Percentiles rank a stretch among this genome's conserved stretches.
Evolutionary conservation across 2,113 vertebrate species (phyloP).

Genomic region (Epinephelus fuscoguttatus): DNA sequence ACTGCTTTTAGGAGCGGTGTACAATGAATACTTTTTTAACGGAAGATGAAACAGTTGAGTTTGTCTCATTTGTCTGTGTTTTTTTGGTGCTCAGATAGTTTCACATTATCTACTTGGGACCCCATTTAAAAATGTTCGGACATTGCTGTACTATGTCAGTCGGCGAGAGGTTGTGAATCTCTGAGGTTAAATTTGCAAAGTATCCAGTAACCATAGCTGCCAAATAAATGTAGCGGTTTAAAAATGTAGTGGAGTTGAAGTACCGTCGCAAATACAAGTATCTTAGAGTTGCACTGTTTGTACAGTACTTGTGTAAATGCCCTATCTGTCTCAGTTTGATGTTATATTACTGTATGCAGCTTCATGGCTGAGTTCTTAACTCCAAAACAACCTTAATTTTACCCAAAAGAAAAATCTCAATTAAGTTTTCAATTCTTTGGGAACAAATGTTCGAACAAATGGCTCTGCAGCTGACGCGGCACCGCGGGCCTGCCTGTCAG

Average conservation of each 20-base stretch:
- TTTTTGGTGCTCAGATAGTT: too few species aligned
- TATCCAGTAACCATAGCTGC: not conserved
- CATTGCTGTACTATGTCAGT: too few species aligned
- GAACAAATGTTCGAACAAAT: slow-evolving; percentile 56
- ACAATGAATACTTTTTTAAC: too few species aligned
- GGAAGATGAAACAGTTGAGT: too few species aligned
- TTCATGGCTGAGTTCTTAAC: not conserved
- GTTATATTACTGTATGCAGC: not conserved
- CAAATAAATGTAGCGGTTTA: not conserved
- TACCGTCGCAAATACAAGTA: not conserved
- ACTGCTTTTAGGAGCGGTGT: too few species aligned
- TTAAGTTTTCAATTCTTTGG: slow-evolving; percentile 5
- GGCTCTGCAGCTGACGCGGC: slow-evolving; percentile 43
- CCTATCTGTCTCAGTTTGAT: not conserved
- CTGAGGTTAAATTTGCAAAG: not conserved
- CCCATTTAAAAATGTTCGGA: too few species aligned
- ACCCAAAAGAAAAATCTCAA: not conserved
- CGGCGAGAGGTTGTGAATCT: too few species aligned
- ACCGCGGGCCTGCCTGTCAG: slow-evolving; percentile 26
- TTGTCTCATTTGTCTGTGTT: too few species aligned
- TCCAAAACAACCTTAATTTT: not conserved
- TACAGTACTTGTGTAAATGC: too few species aligned
- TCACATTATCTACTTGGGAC: too few species aligned
- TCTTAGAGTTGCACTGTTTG: too few species aligned
- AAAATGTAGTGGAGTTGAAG: not conserved